Evolutionary conservation across 1,140 invertebrate genomes (phyloP).

Genomic region (Rhysida immarginata): DNA sequence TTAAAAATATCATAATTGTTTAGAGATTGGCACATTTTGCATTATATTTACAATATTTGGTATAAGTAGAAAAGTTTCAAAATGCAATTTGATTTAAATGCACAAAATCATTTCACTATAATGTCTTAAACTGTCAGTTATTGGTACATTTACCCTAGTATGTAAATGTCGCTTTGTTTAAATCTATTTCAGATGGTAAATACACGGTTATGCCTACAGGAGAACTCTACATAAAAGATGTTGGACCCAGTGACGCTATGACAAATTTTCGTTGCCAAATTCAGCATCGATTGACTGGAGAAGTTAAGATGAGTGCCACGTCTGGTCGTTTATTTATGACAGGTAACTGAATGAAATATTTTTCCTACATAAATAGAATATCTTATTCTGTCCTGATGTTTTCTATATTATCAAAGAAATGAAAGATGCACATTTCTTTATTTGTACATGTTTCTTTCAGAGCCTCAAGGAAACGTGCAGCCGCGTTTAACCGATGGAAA

Average conservation of each 20-base stretch:
- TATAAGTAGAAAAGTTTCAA: no score
- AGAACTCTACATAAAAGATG: slow-evolving; percentile 82
- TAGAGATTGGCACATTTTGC: no score
- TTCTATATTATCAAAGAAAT: neutral
- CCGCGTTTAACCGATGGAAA: slow-evolving; percentile 20
- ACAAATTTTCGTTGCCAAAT: slow-evolving; percentile 81
- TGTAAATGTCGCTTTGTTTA: no score
- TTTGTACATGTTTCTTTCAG: slow-evolving; percentile 24
- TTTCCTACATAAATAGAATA: neutral
- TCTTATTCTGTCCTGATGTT: neutral
- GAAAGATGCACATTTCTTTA: no score
- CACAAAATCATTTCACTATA: no score
- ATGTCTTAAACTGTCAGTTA: no score
- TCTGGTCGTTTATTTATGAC: slow-evolving; percentile 89
- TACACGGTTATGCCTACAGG: slow-evolving; percentile 83
- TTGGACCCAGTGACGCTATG: slow-evolving; percentile 50
- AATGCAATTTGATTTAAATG: no score
- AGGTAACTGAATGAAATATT: slow-evolving; percentile 44
- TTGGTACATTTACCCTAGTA: no score
- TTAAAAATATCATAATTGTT: no score
- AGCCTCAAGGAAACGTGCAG: slow-evolving; percentile 19
- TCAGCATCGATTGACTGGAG: slow-evolving; percentile 80
- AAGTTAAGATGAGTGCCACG: slow-evolving; percentile 78
- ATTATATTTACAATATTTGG: no score
- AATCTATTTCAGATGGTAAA: slow-evolving; percentile 59